Percentiles rank a stretch among this genome's conserved stretches.
Conservation (phyloP, 1,140 invertebrate species). For the Drosophila pandora region DNA sequence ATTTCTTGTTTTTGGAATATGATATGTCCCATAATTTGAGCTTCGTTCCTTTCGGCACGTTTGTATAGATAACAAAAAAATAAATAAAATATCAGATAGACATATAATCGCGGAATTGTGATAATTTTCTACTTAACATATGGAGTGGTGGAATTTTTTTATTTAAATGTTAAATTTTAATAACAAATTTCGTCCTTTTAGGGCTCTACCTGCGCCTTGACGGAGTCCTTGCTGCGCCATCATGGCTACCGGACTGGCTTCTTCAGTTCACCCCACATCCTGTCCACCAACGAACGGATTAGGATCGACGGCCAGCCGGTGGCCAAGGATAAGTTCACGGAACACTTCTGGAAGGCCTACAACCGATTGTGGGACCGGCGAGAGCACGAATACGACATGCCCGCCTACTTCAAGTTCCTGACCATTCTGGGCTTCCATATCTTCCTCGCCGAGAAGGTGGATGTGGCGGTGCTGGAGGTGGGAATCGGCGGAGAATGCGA, state of each 20-base stretch:
- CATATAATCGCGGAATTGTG: neutral
- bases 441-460: constrained; percentile 93
- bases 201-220: constrained; percentile 96
- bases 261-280: constrained; percentile 97
- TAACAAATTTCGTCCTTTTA: constrained; percentile 39
- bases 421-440: constrained; percentile 96
- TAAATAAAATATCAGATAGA: constrained; percentile 20
- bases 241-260: constrained; percentile 97
- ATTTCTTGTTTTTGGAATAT: constrained; percentile 13
- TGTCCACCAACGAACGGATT: constrained; percentile 96
- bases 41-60: constrained; percentile 20
- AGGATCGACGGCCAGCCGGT: constrained; percentile 93
- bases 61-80: constrained; percentile 13
- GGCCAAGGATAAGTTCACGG: constrained; percentile 89
- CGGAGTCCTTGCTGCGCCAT: constrained; percentile 93
- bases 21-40: constrained; percentile 5
- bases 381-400: constrained; percentile 90
- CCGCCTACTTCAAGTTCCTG: constrained; percentile 97
- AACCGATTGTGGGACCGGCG: constrained; percentile 85
- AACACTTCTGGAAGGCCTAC: constrained; percentile 94
- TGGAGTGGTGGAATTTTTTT: neutral
- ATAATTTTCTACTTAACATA: neutral
- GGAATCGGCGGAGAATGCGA: constrained; percentile 98
- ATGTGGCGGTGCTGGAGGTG: constrained; percentile 98
- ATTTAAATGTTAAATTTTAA: neutral